Evolutionary conservation across 2,797 vertebrate species (phyloP).

Genomic region (Decapterus maruadsi): DNA sequence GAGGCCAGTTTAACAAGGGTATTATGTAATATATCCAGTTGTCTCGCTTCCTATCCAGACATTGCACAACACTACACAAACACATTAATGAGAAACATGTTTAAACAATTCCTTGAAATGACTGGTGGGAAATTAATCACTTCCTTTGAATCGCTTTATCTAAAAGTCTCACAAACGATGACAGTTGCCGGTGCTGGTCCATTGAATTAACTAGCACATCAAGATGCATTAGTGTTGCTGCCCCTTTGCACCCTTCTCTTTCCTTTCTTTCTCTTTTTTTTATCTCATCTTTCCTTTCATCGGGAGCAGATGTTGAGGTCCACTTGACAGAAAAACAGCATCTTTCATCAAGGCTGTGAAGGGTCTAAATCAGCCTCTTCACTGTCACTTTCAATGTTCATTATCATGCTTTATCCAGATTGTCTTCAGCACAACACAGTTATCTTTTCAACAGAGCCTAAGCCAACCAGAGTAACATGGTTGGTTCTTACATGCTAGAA

Average conservation of each 20-base stretch:
- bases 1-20: not conserved
- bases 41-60: conserved; percentile 14
- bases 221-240: conserved; percentile 57
- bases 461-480: conserved; percentile 33
- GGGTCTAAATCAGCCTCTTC: conserved; percentile 68
- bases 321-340: conserved; percentile 74
- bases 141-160: conserved; percentile 47
- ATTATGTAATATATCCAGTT: not conserved
- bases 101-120: conserved; percentile 22
- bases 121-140: conserved; percentile 39
- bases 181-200: conserved; percentile 7
- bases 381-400: conserved; percentile 72
- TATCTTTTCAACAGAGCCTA: conserved; percentile 48
- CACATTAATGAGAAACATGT: conserved; percentile 41
- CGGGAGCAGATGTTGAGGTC: conserved; percentile 76
- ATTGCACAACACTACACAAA: not conserved
- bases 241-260: conserved; percentile 44
- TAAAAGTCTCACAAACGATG: conserved; percentile 31
- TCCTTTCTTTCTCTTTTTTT: conserved; percentile 44
- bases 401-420: conserved; percentile 58
- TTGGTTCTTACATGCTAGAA: conserved; percentile 22
- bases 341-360: conserved; percentile 63
- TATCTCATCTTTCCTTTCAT: conserved; percentile 69
- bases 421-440: conserved; percentile 58
- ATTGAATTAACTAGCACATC: conserved; percentile 56